Base-by-base conservation (phyloP, 1,140 invertebrate species). In the Manduca sexta region DNA sequence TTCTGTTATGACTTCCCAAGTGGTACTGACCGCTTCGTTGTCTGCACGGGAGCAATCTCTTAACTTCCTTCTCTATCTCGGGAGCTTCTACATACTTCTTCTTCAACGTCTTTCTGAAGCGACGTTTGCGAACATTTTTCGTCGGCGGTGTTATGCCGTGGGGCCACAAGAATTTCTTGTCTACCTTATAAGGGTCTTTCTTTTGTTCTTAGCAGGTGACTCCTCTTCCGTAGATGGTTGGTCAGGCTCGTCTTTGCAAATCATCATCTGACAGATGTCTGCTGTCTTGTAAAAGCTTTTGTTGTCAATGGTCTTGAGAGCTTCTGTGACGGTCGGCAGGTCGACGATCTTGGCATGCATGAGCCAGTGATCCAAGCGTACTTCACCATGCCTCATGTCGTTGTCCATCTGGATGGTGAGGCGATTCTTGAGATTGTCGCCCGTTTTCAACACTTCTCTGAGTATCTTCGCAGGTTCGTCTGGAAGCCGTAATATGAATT, bases 221-320 rank as follows among this genome's bases (percentile, higher is more conserved):
- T 97, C 94, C 62, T 96, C 95, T 62, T 95, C 94, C 0, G 90
- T 89, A 0, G 91, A 88, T 8, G 90, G 88, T 53, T 90, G 91
- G 69, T 95, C 93, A 37, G 95, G 93, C 60, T 95, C 93, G 73
- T 96, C 94, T 87, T 94, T 95, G 61, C 95, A 97, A 35, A 97
- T 89, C 86, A 97, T 91, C 80, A 93, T 93, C 89, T 98, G 96
- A 76, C 94, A 96, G 63, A 99, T 93, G 83, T 99, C 97, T 0
- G 97, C 97, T 11, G 96, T 97, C 89, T 99, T 99, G 70, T 99
- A 99, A 64, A 99, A 97, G 69, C 93, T 97, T 84, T 98, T 99
- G 48, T 90, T 92, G 68, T 99, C 97, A 45, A 98, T 97, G 4
- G 97, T 98, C 88, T 99, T 99, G 11, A 96, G 86, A 4, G 95